Evolutionary conservation across 1,140 invertebrate species (phyloP).

Genomic region (Cherax destructor): DNA sequence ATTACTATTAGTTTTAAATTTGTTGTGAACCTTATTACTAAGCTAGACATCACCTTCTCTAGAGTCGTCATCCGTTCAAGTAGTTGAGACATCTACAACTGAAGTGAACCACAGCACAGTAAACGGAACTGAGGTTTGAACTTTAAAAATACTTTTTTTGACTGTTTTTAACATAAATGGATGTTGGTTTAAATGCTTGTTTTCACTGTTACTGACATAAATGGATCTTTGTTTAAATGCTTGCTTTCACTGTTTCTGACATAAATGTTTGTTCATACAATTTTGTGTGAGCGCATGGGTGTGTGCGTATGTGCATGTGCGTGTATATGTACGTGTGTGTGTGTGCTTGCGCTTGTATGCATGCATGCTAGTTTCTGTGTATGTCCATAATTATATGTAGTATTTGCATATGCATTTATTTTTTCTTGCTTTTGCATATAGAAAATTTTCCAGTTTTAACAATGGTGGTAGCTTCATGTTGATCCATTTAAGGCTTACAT

Average conservation of each 20-base stretch:
- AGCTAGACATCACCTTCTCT: slow-evolving; percentile 28
- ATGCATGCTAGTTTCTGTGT: too few species aligned
- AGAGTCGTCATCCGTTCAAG: slow-evolving; percentile 68
- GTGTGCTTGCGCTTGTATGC: too few species aligned
- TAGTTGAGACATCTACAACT: slow-evolving; percentile 59
- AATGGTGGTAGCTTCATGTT: too few species aligned
- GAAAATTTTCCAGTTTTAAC: too few species aligned
- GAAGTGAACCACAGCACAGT: slow-evolving; percentile 53
- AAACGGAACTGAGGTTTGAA: slow-evolving; percentile 60
- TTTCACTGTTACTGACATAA: neutral
- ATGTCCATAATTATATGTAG: too few species aligned
- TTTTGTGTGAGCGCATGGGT: slow-evolving; percentile 7
- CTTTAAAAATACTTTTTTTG: neutral
- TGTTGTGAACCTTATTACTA: neutral
- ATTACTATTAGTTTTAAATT: neutral
- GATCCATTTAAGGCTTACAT: too few species aligned
- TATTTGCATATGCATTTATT: too few species aligned
- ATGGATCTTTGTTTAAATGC: neutral
- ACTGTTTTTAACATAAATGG: neutral
- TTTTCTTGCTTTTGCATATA: too few species aligned
- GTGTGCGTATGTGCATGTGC: neutral
- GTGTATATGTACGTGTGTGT: neutral
- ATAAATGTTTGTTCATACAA: neutral
- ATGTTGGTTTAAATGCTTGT: neutral
- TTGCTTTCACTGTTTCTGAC: neutral